Evolutionary conservation across 2,113 vertebrate species (phyloP), one percentile per base, ranked within the genome.

Genomic region (Trogon melanurus): DNA sequence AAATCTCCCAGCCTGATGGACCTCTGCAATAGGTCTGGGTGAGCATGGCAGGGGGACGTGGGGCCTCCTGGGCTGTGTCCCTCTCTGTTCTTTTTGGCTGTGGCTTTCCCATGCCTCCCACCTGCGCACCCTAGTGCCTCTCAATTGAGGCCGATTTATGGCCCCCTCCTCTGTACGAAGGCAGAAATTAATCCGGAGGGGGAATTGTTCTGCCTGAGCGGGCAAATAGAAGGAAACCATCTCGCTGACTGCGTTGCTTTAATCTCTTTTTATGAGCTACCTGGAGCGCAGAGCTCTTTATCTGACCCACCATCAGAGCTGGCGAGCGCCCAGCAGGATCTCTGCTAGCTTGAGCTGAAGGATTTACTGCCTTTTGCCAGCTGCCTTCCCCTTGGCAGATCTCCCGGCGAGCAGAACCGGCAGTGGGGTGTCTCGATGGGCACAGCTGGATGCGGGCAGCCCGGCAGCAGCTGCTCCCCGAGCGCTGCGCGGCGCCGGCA

Each of bases 181-280:
- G 62, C 45, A 89, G 74, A 93, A 89, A 65, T 85, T 82, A 61
- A 85, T 79, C 62, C 41, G 57, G 41, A 85, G 27, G 53, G 85
- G 21, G 91, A 91, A 61, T 57, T 48, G 26, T 91, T 94, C 85
- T 82, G 79, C 73, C 53, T 58, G 85, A 90, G 66, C 13, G 16
- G 53, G 65, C 73, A 80, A 81, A 85, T 58, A 84, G 76, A 67
- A 89, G 70, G 65, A 89, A 96, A 69, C 32, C 13, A 44, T 71
- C 71, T 88, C 54, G 45, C 9, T 71, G 78, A 64, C 70, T 79
- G 32, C 38, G 34, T 75, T 89, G 62, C 34, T 91, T 95, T 89
- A 93, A 89, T 95, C 66, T 72, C 79, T 69, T 76, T 87, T 89
- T 90, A 87, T 88, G 90, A 93, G 71, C 66, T 95, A 96, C 90